Evolutionary conservation across 2,888 invertebrate genomes (phyloP), one percentile per base, ranked within the genome.

Genomic region (Pteria penguin): DNA sequence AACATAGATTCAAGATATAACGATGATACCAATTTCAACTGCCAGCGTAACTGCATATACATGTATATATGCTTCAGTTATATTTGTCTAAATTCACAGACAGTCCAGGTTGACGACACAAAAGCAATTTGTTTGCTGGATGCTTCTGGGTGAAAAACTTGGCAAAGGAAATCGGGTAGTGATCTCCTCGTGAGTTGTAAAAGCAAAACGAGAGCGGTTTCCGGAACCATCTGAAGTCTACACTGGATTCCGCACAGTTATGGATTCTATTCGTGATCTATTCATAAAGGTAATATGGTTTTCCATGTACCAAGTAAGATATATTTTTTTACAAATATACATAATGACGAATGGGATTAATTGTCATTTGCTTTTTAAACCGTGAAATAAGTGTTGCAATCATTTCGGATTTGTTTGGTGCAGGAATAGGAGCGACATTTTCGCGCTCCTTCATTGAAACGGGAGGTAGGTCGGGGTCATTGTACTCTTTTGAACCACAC

Each of bases 401-500:
- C 18, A 74, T 2, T 32, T 74, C 74, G 68, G 52, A n/a, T 32
- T 68, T 68, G 24, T 52, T 22, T 4, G 74, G 74, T 31, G 74
- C 74, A 29, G 68, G 74, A 0, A 18, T 54, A 1, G 74, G 68
- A 27, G 74, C 68, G 24, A 74, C 68, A 36, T 74, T 74, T 54
- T 54, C 62, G 55, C 22, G 11, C 14, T 33, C 33, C 26, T 52
- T 61, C 24, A 52, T 33, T 26, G 52, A 31, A 4, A 31, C 24
- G 1, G 58, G 69, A 31, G 52, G 66, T n/a, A 75, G 24, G 27
- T n/a, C 8, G n/a, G n/a, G 32, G 26, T 24, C 8, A 27, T 45
- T 18, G 4, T 33, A 24, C 52, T 26, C 24, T 76, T 66, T 68
- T 62, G 36, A 2, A 52, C 14, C 2, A 76, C 68, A n/a, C 57